These are phyloP conservation scores for Mylabris phalerata DNA, from an alignment of 1,140 invertebrate genomes.

Conservation along the genomic window DNA sequence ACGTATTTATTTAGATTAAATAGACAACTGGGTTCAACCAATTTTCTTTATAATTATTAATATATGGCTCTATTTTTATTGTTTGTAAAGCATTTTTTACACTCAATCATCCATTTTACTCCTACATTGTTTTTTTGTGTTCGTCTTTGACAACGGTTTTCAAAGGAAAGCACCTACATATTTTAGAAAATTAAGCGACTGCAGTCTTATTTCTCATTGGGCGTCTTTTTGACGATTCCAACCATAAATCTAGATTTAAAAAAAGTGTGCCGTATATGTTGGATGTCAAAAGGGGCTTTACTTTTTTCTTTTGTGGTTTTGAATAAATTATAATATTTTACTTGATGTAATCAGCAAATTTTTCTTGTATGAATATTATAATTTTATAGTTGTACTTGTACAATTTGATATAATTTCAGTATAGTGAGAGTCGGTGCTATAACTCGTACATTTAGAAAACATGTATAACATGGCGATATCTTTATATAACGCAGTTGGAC, in stretches of 20 bases:
- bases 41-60: slow-evolving; percentile 26
- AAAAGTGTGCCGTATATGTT: slow-evolving; percentile 25
- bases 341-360: no score
- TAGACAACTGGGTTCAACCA: slow-evolving; percentile 24
- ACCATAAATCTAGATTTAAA: slow-evolving; percentile 34
- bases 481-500: slow-evolving; percentile 38
- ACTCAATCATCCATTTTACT: no score
- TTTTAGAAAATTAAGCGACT: no score
- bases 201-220: no score
- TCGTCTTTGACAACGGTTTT: no score
- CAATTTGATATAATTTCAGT: slow-evolving; percentile 19
- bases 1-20: slow-evolving; percentile 31
- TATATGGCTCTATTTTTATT: slow-evolving; percentile 9
- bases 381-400: neutral
- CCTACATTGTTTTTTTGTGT: no score
- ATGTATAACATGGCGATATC: slow-evolving; percentile 39
- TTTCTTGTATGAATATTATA: neutral
- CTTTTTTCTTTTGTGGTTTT: slow-evolving; percentile 12
- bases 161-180: no score
- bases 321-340: slow-evolving; percentile 34
- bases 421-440: slow-evolving; percentile 22
- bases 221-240: neutral
- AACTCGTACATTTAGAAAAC: slow-evolving; percentile 28
- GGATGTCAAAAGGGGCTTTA: slow-evolving; percentile 30
- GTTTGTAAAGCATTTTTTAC: no score